Evolutionary conservation across 1,140 invertebrate species (phyloP).

Genomic region (Ips nitidus): DNA sequence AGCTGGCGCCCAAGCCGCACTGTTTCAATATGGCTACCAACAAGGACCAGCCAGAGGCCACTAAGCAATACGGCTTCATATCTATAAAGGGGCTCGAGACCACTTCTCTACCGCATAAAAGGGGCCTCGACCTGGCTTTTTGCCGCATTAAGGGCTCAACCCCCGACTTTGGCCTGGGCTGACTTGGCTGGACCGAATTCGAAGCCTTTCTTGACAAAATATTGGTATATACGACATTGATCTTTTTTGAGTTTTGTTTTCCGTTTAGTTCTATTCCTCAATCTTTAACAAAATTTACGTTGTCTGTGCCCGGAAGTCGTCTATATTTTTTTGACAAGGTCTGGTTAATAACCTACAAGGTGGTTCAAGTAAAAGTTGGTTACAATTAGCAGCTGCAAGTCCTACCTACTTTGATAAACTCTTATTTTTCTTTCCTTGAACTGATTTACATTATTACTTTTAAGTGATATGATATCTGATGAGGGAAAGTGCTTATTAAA

Average conservation of each 20-base stretch:
- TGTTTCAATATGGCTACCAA: conserved; percentile 45
- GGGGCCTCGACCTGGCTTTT: conserved; percentile 18
- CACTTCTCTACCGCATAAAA: conserved; percentile 17
- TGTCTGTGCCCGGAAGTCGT: no score
- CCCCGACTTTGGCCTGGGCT: conserved; percentile 22
- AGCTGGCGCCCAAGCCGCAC: conserved; percentile 21
- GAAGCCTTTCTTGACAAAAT: conserved; percentile 19
- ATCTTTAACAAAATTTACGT: not conserved
- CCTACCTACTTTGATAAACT: no score
- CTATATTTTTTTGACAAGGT: no score
- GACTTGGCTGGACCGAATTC: conserved; percentile 28
- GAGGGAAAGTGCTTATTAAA: no score
- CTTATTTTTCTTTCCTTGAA: no score
- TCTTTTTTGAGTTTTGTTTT: conserved; percentile 11
- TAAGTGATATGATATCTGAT: no score
- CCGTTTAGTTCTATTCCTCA: conserved; percentile 6
- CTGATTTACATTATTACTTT: no score
- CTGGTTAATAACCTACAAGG: no score
- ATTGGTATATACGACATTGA: conserved; percentile 23
- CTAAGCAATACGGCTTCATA: conserved; percentile 13
- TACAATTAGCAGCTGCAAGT: no score
- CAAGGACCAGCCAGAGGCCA: conserved; percentile 26
- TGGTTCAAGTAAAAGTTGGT: no score
- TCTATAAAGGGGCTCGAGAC: conserved; percentile 28
- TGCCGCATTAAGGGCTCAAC: conserved; percentile 17